Base-by-base conservation (phyloP, 1,140 invertebrate species). In the Dreissena rostriformis region DNA sequence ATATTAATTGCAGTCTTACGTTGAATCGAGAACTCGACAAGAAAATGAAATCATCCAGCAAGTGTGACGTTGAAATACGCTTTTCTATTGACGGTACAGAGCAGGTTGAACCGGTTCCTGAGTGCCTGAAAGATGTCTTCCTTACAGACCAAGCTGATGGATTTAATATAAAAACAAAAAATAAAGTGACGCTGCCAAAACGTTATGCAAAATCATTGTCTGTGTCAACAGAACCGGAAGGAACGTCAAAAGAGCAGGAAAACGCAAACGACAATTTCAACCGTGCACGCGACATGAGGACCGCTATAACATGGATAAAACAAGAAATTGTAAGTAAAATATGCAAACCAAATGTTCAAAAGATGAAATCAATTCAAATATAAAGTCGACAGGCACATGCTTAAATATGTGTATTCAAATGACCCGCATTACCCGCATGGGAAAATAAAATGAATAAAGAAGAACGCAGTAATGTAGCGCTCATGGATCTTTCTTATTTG, bases 291-390 rank as follows among this genome's bases (percentile, higher is more conserved):
- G 90, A 91, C 66, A 68, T 91, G 19, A 61, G 67, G n/a, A 86
- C 86, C 0, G 90, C 90, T 39, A 57, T 91, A 14, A 82, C 85
- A 55, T 91, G 90, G 90, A 89, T 91, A 17, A 86, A 87, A 70
- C 89, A 91, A 80, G 89, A 91, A 88, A 89, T 91, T 55, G 90
- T 91, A 87, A 88, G 84, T 86, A 71, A 79, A 67, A 39, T 39
- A 39, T 39, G 39, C 39, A 39, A 39, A 39, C 39, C 39, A 39
- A 39, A 39, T 39, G 2, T 39, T 39, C 39, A 39, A 5, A 39
- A 39, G 8, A 39, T 39, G 39, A 39, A 39, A 39, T 39, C 2
- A 2, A 39, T 39, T 2, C 39, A 39, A 39, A 8, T 39, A 8
- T 5, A 39, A 39, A 5, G 39, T 39, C 2, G 39, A 8, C 39